Conservation (phyloP, 2,113 vertebrate species). For the Benitochromis conjunctus region DNA sequence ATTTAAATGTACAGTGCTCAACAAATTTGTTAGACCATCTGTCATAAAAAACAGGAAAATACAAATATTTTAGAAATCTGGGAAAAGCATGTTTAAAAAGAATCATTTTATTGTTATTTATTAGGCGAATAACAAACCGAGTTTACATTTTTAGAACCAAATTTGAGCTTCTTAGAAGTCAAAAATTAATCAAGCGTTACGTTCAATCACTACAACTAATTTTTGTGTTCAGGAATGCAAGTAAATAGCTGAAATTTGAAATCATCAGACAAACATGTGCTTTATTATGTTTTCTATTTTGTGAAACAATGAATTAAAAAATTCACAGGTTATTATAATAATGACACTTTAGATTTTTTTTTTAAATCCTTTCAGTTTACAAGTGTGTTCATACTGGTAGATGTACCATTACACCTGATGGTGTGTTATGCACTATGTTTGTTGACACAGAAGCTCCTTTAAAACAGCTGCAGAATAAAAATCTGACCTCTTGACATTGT, state of each 20-base stretch:
- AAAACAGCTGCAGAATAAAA: not conserved
- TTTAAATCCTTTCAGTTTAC: not conserved
- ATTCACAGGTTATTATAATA: not conserved
- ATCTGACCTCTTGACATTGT: not conserved
- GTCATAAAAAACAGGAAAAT: not conserved
- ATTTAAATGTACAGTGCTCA: not conserved
- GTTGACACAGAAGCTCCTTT: not conserved
- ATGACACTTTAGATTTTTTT: not conserved
- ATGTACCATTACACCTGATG: not conserved
- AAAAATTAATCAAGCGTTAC: not conserved
- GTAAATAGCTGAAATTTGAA: not conserved
- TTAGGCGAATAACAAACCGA: not conserved
- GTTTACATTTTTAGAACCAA: not conserved
- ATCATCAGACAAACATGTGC: not conserved
- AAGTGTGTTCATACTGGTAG: not conserved
- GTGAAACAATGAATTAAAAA: not conserved
- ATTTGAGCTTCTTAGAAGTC: not conserved
- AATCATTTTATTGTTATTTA: not conserved
- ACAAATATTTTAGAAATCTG: not conserved
- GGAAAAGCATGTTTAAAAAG: fast-evolving
- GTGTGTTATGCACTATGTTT: not conserved
- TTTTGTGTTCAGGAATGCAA: not conserved
- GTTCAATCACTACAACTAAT: not conserved
- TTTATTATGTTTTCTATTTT: not conserved
- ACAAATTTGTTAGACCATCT: not conserved